Evolutionary conservation across 2,797 vertebrate genomes (phyloP).

Genomic region (Diglossa cyanea): DNA sequence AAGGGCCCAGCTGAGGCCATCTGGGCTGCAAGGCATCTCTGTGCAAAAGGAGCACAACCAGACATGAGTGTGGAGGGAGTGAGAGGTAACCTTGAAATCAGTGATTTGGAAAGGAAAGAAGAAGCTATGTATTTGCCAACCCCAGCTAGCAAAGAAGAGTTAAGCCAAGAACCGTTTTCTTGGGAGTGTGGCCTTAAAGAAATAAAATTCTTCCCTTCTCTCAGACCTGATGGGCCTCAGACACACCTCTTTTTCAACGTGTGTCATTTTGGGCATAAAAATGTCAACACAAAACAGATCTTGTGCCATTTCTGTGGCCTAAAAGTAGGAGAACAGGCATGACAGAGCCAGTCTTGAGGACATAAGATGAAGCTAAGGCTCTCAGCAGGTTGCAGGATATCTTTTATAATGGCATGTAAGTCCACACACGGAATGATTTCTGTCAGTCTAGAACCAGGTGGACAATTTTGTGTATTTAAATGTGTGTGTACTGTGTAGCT

Average conservation of each 20-base stretch:
- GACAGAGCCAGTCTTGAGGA: background rate
- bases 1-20: conserved; percentile 42
- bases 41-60: background rate
- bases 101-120: background rate
- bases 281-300: background rate
- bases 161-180: background rate
- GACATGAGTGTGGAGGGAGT: background rate
- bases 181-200: background rate
- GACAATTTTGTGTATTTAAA: background rate
- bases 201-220: background rate
- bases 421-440: background rate
- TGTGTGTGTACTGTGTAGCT: background rate
- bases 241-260: background rate
- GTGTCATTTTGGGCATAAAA: background rate
- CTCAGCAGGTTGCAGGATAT: background rate
- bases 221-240: background rate
- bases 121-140: background rate
- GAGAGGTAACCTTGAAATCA: conserved; percentile 40
- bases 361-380: background rate
- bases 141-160: background rate
- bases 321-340: background rate
- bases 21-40: conserved; percentile 22
- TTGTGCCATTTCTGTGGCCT: background rate
- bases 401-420: background rate
- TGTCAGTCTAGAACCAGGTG: background rate